A percentile compares a stretch with the other conserved stretches of the same genome.
These are phyloP conservation scores for Solenopsis fugax DNA, from an alignment of 1,140 invertebrate genomes.

Conservation along the genomic window DNA sequence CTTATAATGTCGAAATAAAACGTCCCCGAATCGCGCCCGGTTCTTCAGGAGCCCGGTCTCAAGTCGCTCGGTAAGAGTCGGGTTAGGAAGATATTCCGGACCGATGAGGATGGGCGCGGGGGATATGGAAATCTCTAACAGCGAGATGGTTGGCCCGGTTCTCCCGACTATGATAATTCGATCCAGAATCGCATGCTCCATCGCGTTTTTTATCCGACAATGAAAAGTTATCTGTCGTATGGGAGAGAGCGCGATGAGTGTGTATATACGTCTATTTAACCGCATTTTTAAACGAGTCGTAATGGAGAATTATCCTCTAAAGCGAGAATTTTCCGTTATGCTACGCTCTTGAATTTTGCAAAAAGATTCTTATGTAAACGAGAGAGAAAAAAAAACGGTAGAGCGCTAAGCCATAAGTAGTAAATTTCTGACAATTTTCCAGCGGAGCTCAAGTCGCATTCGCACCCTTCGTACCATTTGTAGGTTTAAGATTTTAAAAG, in stretches of 20 bases:
- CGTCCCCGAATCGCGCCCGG: slow-evolving; percentile 37
- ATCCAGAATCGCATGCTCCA: slow-evolving; percentile 62
- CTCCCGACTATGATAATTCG: slow-evolving; percentile 65
- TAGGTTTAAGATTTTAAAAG: background rate
- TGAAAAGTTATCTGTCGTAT: slow-evolving; percentile 33
- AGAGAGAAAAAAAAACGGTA: background rate
- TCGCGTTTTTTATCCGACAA: slow-evolving; percentile 51
- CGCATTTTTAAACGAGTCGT: background rate
- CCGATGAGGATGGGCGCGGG: slow-evolving; percentile 38
- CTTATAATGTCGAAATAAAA: slow-evolving; percentile 82
- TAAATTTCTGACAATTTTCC: slow-evolving; percentile 21
- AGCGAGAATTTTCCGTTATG: background rate
- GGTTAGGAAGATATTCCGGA: slow-evolving; percentile 55
- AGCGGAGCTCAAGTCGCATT: background rate
- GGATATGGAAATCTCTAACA: slow-evolving; percentile 71
- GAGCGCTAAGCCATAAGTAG: background rate
- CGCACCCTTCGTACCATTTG: background rate
- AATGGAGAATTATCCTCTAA: slow-evolving; percentile 10
- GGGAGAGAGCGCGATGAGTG: background rate
- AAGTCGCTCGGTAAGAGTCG: slow-evolving; percentile 57
- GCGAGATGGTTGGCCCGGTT: slow-evolving; percentile 36
- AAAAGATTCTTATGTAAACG: background rate
- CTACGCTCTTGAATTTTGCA: background rate
- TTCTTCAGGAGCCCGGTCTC: slow-evolving; percentile 52
- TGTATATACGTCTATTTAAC: background rate